A percentile compares a stretch with the other conserved stretches of the same genome.
Conservation (phyloP, 2,113 vertebrate species). For the Narcine bancroftii region DNA sequence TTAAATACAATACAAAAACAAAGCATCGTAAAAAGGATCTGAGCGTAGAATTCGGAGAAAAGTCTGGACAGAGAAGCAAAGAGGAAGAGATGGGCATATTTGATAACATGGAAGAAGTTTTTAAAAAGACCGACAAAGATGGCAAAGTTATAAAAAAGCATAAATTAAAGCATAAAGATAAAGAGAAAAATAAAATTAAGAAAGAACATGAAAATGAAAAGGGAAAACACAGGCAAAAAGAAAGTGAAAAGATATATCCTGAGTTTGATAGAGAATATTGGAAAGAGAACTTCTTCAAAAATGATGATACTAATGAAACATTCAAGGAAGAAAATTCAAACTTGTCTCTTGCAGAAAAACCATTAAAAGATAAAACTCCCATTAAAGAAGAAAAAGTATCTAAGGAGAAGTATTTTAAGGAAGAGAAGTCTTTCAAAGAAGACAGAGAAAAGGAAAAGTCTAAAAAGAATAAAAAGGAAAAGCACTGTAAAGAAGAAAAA, state of each 20-base stretch:
- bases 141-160: slow-evolving; percentile 92
- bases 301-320: slow-evolving; percentile 79
- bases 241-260: slow-evolving; percentile 67
- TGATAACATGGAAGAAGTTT: slow-evolving; percentile 67
- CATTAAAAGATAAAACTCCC: slow-evolving; percentile 63
- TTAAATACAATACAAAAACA: slow-evolving; percentile 92
- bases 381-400: slow-evolving; percentile 72
- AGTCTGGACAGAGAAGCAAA: slow-evolving; percentile 68
- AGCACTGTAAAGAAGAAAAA: slow-evolving; percentile 71
- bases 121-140: slow-evolving; percentile 79
- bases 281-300: slow-evolving; percentile 99
- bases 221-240: slow-evolving; percentile 78
- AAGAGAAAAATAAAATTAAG: slow-evolving; percentile 80
- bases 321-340: slow-evolving; percentile 63
- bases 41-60: slow-evolving; percentile 69
- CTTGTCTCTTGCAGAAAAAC: slow-evolving; percentile 61
- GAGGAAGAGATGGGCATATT: slow-evolving; percentile 70
- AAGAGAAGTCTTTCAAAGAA: slow-evolving; percentile 75
- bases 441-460: slow-evolving; percentile 72
- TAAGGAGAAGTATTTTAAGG: slow-evolving; percentile 74
- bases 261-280: slow-evolving; percentile 98
- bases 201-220: slow-evolving; percentile 80
- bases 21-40: slow-evolving; percentile 86
- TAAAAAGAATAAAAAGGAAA: slow-evolving; percentile 76
- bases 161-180: slow-evolving; percentile 90